A percentile compares a stretch with the other conserved stretches of the same genome.
Evolutionary conservation across 1,140 invertebrate genomes (phyloP).

Genomic region (Drosophila kikkawai): DNA sequence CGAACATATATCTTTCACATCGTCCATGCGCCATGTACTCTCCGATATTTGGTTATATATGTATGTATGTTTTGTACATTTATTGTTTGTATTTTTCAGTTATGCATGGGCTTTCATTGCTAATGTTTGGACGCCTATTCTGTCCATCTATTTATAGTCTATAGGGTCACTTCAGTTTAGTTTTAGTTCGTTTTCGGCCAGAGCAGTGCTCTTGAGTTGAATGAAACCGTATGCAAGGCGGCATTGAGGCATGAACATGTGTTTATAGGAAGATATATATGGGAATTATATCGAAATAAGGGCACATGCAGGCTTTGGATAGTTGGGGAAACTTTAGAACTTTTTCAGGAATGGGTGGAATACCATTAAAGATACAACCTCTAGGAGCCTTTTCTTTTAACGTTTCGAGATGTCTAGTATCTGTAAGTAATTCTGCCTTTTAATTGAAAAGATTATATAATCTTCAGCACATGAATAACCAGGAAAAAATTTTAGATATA

Average conservation of each 20-base stretch:
- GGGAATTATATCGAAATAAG: background rate
- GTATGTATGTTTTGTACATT: constrained; percentile 7
- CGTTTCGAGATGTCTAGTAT: too few species aligned
- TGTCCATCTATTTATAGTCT: constrained; percentile 63
- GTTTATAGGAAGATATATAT: background rate
- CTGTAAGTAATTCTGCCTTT: background rate
- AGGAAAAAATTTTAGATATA: background rate
- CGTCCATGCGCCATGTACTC: constrained; percentile 44
- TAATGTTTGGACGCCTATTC: constrained; percentile 58
- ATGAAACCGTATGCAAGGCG: constrained; percentile 69
- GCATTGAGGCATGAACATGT: constrained; percentile 44
- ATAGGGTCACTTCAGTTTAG: constrained; percentile 49
- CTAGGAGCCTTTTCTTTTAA: too few species aligned
- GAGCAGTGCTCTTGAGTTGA: constrained; percentile 59
- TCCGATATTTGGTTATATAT: constrained; percentile 20
- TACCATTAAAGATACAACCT: background rate
- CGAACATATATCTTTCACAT: constrained; percentile 36
- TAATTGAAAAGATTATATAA: background rate
- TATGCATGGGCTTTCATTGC: constrained; percentile 59
- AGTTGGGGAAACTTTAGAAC: background rate
- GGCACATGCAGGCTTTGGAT: background rate
- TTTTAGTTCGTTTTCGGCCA: constrained; percentile 42
- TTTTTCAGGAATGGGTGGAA: too few species aligned
- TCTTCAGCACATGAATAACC: background rate
- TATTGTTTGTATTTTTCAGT: constrained; percentile 46